phyloP scores from a whole-genome alignment of 2,113 vertebrate genomes.

The Caracal caracal region DNA sequence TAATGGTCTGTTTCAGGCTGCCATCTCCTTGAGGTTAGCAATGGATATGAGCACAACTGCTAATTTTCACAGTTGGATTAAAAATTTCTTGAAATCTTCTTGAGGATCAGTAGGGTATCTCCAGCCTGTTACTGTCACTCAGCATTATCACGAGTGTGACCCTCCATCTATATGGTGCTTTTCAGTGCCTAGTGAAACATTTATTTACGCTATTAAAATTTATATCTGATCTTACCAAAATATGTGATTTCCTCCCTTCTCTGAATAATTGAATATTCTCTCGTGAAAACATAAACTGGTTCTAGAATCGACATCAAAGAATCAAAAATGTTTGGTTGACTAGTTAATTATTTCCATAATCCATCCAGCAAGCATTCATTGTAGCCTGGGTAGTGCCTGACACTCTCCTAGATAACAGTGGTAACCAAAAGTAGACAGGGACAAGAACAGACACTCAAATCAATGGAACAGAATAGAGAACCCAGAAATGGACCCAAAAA shows the following conservation, averaged over 20 bases:
- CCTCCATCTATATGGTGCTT: not conserved
- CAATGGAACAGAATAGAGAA: no score
- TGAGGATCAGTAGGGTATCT: not conserved
- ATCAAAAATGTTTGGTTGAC: not conserved
- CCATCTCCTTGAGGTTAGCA: not conserved
- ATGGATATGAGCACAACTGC: not conserved
- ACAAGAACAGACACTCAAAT: no score
- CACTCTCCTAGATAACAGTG: not conserved
- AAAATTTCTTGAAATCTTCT: not conserved
- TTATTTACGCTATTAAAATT: not conserved
- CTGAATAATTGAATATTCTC: not conserved
- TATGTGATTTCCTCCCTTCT: not conserved
- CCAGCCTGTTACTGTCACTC: not conserved
- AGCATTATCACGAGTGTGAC: not conserved
- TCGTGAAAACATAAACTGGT: not conserved
- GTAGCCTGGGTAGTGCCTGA: not conserved
- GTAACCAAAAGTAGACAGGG: not conserved
- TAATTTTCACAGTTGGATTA: not conserved
- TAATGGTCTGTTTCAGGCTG: not conserved
- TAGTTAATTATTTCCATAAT: not conserved
- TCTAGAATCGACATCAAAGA: not conserved
- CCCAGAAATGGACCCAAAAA: no score
- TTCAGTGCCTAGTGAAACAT: not conserved
- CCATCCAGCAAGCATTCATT: not conserved
- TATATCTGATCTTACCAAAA: not conserved